Evolutionary conservation across 2,797 vertebrate genomes (phyloP).

Genomic region (Cryptoprocta ferox): DNA sequence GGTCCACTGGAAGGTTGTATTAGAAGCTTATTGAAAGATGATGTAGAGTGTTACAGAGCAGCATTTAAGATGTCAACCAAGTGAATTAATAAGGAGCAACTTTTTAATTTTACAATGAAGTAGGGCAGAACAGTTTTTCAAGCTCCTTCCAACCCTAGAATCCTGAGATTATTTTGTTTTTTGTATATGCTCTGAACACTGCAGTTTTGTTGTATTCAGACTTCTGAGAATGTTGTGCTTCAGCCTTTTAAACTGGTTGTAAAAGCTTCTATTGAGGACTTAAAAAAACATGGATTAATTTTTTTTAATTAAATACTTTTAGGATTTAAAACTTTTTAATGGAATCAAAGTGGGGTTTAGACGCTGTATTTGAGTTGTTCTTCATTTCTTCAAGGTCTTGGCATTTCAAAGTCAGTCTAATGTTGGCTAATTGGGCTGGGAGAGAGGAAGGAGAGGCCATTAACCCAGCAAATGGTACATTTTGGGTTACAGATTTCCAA

Average conservation of each 20-base stretch:
- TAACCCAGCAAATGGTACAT: background rate
- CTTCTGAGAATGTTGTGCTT: constrained; percentile 9
- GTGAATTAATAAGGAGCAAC: background rate
- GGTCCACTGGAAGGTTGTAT: background rate
- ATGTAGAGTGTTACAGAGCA: background rate
- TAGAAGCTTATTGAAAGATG: background rate
- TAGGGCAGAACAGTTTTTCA: background rate
- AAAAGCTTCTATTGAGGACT: constrained; percentile 30
- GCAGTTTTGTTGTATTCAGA: background rate
- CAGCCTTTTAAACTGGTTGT: constrained; percentile 15
- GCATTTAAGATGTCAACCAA: background rate
- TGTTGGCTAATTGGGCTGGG: background rate
- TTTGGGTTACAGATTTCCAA: background rate
- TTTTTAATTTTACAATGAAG: constrained; percentile 47
- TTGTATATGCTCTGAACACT: background rate
- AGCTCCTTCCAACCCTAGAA: background rate
- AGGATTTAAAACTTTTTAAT: constrained; percentile 53
- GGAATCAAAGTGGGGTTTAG: constrained; percentile 1
- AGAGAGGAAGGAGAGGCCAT: background rate
- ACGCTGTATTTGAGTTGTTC: background rate
- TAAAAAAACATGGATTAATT: constrained; percentile 41
- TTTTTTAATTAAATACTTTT: constrained; percentile 17
- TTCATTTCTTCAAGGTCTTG: constrained; percentile 43
- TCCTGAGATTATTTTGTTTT: background rate
- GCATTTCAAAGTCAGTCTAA: constrained; percentile 54